phyloP scores from a whole-genome alignment of 1,140 invertebrate species.

The Cephus cinctus region DNA sequence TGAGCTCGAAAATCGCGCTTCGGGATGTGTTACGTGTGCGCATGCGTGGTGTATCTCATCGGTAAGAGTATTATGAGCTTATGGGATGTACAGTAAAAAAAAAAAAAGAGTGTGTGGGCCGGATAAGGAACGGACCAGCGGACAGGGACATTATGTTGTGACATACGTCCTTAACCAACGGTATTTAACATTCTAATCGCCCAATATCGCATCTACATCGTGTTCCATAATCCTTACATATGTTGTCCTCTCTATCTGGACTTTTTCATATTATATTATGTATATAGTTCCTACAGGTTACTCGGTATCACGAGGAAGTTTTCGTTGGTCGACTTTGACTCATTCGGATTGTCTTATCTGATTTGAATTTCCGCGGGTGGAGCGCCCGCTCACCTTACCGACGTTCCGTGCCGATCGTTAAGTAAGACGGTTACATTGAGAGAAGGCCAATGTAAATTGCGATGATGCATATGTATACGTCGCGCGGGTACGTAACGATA shows the following conservation, averaged over 20 bases:
- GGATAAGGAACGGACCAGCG: not conserved
- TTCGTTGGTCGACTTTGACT: no score
- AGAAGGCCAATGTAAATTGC: slow-evolving; percentile 51
- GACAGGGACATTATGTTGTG: not conserved
- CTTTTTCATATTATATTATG: no score
- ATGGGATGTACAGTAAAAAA: slow-evolving; percentile 6
- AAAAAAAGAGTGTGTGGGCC: not conserved
- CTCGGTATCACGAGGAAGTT: no score
- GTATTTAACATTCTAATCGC: not conserved
- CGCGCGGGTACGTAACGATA: slow-evolving; percentile 41
- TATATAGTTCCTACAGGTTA: no score
- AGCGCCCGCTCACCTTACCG: no score
- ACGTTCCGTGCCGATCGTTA: slow-evolving; percentile 34
- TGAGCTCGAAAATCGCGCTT: no score
- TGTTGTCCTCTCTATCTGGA: no score
- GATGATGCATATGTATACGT: slow-evolving; percentile 43
- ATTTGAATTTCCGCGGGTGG: no score
- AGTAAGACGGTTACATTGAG: slow-evolving; percentile 51
- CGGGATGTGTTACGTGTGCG: no score
- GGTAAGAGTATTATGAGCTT: slow-evolving; percentile 24
- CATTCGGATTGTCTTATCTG: no score
- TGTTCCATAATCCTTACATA: no score
- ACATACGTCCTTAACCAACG: not conserved
- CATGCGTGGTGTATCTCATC: no score
- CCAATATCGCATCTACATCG: not conserved